phyloP scores from a whole-genome alignment of 2,888 invertebrate species.

The Herminia tarsipennalis region DNA sequence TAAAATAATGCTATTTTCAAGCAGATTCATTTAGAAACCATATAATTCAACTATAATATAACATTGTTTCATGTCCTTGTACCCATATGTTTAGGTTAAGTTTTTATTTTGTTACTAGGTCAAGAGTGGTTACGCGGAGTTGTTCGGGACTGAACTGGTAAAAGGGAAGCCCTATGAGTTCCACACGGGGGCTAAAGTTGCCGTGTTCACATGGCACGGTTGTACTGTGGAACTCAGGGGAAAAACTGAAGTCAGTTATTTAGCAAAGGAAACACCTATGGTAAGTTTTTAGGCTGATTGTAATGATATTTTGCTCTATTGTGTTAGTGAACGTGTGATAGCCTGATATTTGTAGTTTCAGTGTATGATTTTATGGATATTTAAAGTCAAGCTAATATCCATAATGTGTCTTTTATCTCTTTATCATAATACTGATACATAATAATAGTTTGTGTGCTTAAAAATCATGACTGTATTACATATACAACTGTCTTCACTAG shows the following conservation, averaged over 20 bases:
- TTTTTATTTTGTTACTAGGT: constrained; percentile 83
- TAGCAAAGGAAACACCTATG: constrained; percentile 99
- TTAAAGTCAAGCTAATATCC: too few relatives aligned
- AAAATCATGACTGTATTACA: too few relatives aligned
- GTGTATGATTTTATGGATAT: too few relatives aligned
- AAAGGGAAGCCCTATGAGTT: constrained; percentile 97
- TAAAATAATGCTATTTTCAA: not conserved
- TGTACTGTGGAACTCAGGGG: constrained; percentile 95
- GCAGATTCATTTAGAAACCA: not conserved
- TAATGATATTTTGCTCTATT: not conserved
- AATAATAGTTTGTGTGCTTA: too few relatives aligned
- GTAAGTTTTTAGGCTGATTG: constrained; percentile 60
- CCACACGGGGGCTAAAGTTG: constrained; percentile 95
- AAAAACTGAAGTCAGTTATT: constrained; percentile 96
- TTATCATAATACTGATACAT: too few relatives aligned
- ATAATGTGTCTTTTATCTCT: too few relatives aligned
- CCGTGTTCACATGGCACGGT: constrained; percentile 98
- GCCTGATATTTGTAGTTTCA: too few relatives aligned
- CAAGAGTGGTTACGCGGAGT: constrained; percentile 95
- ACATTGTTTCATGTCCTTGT: not conserved
- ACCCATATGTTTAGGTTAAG: constrained; percentile 22
- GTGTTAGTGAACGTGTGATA: too few relatives aligned
- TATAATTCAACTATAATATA: not conserved
- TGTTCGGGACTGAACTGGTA: constrained; percentile 98
- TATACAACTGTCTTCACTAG: too few relatives aligned